A percentile compares a stretch with the other conserved stretches of the same genome.
phyloP scores from a whole-genome alignment of 92 coral and sea anemone species.

The Metridium senile region DNA sequence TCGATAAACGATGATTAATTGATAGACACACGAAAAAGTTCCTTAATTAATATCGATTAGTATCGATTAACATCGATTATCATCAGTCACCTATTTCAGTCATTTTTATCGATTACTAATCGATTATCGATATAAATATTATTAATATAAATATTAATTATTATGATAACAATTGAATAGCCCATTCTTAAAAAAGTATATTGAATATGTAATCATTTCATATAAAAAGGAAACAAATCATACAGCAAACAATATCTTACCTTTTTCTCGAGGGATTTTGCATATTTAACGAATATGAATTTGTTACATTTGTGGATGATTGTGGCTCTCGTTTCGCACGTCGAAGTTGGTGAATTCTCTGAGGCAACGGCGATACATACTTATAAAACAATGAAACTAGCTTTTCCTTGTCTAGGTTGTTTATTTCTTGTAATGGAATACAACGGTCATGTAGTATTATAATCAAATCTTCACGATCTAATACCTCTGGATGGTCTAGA shows the following conservation, averaged over 20 bases:
- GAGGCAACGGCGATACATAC: slow-evolving; percentile 85
- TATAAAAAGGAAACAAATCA: too few species aligned
- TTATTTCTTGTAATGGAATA: slow-evolving; percentile 58
- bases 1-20: too few species aligned
- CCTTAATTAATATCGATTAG: too few species aligned
- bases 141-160: too few species aligned
- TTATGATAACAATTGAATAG: too few species aligned
- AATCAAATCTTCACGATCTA: slow-evolving; percentile 73
- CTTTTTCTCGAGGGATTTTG: slow-evolving; percentile 5
- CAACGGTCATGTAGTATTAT: slow-evolving; percentile 75
- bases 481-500: slow-evolving; percentile 88
- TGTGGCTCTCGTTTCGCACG: slow-evolving; percentile 64
- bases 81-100: too few species aligned
- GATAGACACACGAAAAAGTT: too few species aligned
- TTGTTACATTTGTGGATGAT: slow-evolving; percentile 6
- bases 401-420: slow-evolving; percentile 63
- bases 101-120: too few species aligned
- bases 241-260: neutral
- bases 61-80: too few species aligned
- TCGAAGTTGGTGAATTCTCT: slow-evolving; percentile 77
- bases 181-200: too few species aligned
- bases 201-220: too few species aligned
- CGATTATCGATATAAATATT: too few species aligned
- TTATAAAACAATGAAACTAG: slow-evolving; percentile 82
- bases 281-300: neutral